These are phyloP conservation scores for Willowsia nigromaculata DNA, from an alignment of 2,888 invertebrate genomes.

Conservation along the genomic window DNA sequence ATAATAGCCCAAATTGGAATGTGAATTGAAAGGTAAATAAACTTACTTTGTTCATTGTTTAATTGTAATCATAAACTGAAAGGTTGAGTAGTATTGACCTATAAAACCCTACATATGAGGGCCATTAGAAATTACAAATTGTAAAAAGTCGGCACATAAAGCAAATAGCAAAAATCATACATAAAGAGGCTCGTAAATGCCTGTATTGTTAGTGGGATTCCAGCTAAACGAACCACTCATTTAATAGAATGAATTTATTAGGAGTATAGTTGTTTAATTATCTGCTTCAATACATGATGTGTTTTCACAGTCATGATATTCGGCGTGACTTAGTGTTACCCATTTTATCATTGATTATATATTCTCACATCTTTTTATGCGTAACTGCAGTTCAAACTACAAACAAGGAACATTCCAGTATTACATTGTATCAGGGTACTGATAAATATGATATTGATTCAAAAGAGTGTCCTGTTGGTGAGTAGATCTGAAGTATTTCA, in stretches of 20 bases:
- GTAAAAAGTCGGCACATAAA: too few relatives aligned
- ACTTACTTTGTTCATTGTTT: too few relatives aligned
- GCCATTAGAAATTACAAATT: too few relatives aligned
- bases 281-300: constrained; percentile 10
- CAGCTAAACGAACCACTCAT: neutral
- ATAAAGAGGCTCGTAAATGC: neutral
- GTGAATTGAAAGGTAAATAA: constrained; percentile 7
- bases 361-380: neutral
- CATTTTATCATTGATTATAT: neutral
- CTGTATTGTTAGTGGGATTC: constrained; percentile 9
- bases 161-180: neutral
- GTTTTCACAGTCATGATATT: neutral
- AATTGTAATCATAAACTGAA: too few relatives aligned
- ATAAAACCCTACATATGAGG: too few relatives aligned
- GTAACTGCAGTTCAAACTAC: neutral
- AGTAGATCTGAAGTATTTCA: neutral
- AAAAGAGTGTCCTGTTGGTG: constrained; percentile 55
- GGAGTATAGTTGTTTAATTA: neutral
- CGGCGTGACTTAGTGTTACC: constrained; percentile 10
- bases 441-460: constrained; percentile 29
- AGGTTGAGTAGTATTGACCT: too few relatives aligned
- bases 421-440: constrained; percentile 50
- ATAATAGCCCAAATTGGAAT: too few relatives aligned
- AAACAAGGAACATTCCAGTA: constrained; percentile 42
- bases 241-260: neutral